Percentiles rank a stretch among this genome's conserved stretches.
phyloP scores from a whole-genome alignment of 2,888 invertebrate genomes.

The Limulus polyphemus region DNA sequence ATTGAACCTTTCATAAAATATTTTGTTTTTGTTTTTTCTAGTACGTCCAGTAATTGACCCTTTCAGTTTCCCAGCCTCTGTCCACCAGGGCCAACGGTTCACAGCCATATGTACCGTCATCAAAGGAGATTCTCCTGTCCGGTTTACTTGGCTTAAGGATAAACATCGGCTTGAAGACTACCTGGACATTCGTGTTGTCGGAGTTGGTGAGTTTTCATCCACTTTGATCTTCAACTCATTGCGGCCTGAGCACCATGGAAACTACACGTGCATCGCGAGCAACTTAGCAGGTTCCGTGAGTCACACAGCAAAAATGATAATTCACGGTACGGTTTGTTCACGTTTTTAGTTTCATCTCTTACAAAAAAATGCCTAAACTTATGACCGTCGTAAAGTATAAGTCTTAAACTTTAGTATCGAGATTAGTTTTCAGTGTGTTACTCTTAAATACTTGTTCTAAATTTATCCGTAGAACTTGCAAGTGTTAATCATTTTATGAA shows the following conservation, averaged over 20 bases:
- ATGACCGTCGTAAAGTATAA: too few relatives aligned
- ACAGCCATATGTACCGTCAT: constrained; percentile 38
- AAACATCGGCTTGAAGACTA: constrained; percentile 16
- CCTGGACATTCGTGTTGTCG: constrained; percentile 28
- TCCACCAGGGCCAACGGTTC: constrained; percentile 39
- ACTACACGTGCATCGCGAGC: constrained; percentile 34
- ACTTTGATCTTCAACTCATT: constrained; percentile 35
- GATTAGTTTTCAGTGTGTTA: too few relatives aligned
- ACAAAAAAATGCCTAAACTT: too few relatives aligned
- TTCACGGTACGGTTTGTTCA: constrained; percentile 24
- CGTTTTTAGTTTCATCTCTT: too few relatives aligned
- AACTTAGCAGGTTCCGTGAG: constrained; percentile 32
- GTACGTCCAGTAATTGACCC: constrained; percentile 60
- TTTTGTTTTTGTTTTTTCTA: constrained; percentile 33
- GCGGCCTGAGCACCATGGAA: constrained; percentile 32
- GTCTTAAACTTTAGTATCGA: too few relatives aligned
- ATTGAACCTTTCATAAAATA: too few relatives aligned
- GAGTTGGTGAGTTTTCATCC: constrained; percentile 31
- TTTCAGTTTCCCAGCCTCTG: constrained; percentile 33
- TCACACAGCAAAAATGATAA: constrained; percentile 32
- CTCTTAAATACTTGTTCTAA: too few relatives aligned
- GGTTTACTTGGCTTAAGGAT: constrained; percentile 37
- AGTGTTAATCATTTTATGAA: too few relatives aligned
- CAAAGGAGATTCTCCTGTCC: constrained; percentile 33
- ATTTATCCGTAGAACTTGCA: too few relatives aligned